A percentile compares a stretch with the other conserved stretches of the same genome.
These are phyloP conservation scores for Cryptoprocta ferox DNA, from an alignment of 2,797 vertebrate genomes.

Conservation along the genomic window DNA sequence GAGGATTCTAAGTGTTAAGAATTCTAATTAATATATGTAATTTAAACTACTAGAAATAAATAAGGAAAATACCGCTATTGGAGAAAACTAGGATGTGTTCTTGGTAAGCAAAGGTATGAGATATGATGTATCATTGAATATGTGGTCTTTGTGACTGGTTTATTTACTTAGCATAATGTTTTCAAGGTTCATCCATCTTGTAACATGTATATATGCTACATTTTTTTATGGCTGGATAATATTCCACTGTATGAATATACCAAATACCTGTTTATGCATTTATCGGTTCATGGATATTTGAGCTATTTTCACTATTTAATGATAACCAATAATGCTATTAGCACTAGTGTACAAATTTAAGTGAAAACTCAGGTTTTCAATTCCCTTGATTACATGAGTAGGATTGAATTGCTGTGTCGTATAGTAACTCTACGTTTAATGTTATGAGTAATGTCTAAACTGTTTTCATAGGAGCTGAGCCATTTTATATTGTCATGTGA, in stretches of 20 bases:
- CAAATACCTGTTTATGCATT: not conserved
- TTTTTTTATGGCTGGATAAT: not conserved
- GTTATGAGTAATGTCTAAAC: not conserved
- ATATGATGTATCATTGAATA: not conserved
- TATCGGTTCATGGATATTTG: not conserved
- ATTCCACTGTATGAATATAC: not conserved
- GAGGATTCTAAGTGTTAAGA: not conserved
- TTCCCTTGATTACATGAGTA: not conserved
- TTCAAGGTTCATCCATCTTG: not conserved
- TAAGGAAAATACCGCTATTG: not conserved
- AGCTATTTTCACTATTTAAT: not conserved
- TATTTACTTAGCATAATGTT: not conserved
- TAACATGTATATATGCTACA: not conserved
- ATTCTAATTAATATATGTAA: not conserved
- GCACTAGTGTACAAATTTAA: not conserved
- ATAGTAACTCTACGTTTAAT: not conserved
- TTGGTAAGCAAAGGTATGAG: not conserved
- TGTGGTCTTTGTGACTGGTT: not conserved
- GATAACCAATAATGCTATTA: not conserved
- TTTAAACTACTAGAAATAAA: not conserved
- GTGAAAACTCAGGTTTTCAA: not conserved
- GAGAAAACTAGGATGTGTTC: not conserved
- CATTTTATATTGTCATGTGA: not conserved
- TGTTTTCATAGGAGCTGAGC: not conserved
- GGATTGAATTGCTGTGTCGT: not conserved